These are phyloP conservation scores for Macaria notata DNA, from an alignment of 2,888 invertebrate genomes.

Conservation along the genomic window DNA sequence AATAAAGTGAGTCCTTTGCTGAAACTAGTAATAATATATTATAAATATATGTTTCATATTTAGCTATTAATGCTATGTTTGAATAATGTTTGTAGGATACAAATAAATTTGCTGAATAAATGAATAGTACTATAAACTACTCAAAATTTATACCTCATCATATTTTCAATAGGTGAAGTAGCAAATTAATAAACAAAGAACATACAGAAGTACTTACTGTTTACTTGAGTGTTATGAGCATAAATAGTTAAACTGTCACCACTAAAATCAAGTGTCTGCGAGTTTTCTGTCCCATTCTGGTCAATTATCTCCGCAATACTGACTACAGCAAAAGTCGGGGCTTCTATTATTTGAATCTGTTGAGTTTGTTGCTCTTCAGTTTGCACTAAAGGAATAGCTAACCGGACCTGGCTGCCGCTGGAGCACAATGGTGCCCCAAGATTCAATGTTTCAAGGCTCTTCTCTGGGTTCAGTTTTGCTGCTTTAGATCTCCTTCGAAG, in stretches of 20 bases:
- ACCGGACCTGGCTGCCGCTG: background rate
- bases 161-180: no score
- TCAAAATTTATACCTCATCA: no score
- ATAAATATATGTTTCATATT: no score
- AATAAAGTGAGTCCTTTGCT: no score
- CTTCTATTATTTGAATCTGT: conserved; percentile 6
- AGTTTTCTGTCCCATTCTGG: background rate
- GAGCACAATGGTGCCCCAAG: conserved; percentile 26
- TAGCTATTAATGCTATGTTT: no score
- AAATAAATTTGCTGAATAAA: no score
- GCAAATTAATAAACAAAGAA: no score
- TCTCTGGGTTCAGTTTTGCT: conserved; percentile 22
- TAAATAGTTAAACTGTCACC: conserved; percentile 19
- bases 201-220: conserved; percentile 14
- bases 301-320: conserved; percentile 3
- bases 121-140: no score
- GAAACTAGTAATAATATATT: no score
- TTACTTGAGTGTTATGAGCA: conserved; percentile 13
- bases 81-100: no score
- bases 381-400: background rate
- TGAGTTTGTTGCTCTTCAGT: background rate
- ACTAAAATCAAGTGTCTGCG: conserved; percentile 13
- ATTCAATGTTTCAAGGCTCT: conserved; percentile 40
- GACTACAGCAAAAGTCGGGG: conserved; percentile 4
- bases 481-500: conserved; percentile 59